A percentile compares a stretch with the other conserved stretches of the same genome.
phyloP scores from a whole-genome alignment of 1,140 invertebrate species.

The Heliconius nattereri region DNA sequence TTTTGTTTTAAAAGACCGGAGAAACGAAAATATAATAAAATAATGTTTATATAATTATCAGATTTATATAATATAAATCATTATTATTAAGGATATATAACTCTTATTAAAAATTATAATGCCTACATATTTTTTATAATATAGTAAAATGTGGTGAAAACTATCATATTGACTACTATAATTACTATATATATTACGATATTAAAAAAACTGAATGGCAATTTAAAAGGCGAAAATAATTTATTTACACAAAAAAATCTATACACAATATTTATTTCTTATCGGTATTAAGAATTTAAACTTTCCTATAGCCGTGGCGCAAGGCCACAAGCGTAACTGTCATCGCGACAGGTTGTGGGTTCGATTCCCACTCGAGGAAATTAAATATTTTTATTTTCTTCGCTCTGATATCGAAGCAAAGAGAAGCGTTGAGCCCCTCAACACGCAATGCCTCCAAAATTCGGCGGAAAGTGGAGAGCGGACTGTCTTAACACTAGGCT shows the following conservation, averaged over 20 bases:
- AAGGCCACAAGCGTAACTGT: too few species aligned
- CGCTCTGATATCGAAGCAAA: too few species aligned
- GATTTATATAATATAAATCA: neutral
- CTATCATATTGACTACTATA: too few species aligned
- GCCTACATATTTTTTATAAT: neutral
- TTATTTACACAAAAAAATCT: conserved; percentile 22
- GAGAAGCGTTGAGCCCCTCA: too few species aligned
- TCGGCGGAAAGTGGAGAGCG: too few species aligned
- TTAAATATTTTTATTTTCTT: too few species aligned
- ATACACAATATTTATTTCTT: conserved; percentile 17
- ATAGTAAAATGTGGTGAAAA: neutral
- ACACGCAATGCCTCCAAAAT: too few species aligned
- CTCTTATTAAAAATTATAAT: neutral
- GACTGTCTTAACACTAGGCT: too few species aligned
- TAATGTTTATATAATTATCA: neutral
- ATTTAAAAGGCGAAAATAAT: conserved; percentile 21
- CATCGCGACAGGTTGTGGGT: too few species aligned
- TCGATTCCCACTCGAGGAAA: too few species aligned
- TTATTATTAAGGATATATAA: neutral
- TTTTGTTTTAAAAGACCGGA: too few species aligned
- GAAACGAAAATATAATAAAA: neutral
- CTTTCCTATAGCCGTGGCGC: neutral
- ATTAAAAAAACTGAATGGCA: conserved; percentile 15
- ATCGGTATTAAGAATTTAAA: neutral
- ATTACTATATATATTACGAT: neutral